phyloP scores from a whole-genome alignment of 37 sponge, comb jelly and placozoan species.

The Aphrocallistes beatrix region DNA sequence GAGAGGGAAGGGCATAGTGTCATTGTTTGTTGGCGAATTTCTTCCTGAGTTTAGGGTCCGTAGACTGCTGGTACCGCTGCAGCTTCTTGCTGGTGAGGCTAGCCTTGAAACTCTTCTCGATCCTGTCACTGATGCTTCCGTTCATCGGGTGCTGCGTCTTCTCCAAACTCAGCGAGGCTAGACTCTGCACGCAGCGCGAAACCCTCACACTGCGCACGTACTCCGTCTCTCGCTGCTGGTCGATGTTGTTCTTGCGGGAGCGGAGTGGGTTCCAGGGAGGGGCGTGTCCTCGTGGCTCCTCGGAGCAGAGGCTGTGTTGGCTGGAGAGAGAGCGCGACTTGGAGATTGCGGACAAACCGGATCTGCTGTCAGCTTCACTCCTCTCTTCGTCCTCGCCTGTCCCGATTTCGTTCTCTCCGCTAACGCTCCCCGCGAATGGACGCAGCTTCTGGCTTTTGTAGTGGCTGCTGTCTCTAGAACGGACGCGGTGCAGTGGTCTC shows the following conservation, averaged over 20 bases:
- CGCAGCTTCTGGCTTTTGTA: not conserved
- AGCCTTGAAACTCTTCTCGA: not conserved
- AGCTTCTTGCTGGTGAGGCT: not conserved
- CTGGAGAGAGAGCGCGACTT: not conserved
- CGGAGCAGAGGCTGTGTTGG: not conserved
- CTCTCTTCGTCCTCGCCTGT: not conserved
- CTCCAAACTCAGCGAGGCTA: not conserved
- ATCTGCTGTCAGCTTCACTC: not conserved
- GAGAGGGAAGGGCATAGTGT: too few relatives aligned
- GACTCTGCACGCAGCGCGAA: not conserved
- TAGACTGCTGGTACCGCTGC: not conserved
- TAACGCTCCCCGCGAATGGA: not conserved
- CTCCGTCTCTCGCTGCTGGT: constrained; percentile 1
- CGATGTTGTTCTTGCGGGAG: not conserved
- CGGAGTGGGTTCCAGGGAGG: not conserved
- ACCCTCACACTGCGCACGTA: not conserved
- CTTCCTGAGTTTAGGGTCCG: not conserved
- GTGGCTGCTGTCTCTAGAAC: not conserved
- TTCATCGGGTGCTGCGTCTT: not conserved
- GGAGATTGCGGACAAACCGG: not conserved
- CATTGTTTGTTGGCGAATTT: not conserved
- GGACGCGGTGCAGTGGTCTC: not conserved
- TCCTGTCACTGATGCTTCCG: not conserved
- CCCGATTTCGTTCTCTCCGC: not conserved
- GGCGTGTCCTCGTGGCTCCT: not conserved